Evolutionary conservation across 2,113 vertebrate genomes (phyloP).

Genomic region (Ellobius talpinus): DNA sequence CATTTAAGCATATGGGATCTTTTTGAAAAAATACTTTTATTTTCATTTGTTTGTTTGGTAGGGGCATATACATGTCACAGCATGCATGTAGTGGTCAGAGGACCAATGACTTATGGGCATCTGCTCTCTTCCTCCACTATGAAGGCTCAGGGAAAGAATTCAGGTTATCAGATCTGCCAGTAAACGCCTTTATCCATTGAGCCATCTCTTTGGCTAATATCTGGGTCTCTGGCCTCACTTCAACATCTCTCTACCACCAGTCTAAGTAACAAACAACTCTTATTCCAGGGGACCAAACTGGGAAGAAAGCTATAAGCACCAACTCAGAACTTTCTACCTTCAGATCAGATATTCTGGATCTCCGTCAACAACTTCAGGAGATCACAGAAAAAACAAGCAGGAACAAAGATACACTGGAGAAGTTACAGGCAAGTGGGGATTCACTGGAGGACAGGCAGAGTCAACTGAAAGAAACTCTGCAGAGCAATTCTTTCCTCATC

Average conservation of each 20-base stretch:
- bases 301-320: constrained; percentile 93
- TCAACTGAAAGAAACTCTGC: constrained; percentile 92
- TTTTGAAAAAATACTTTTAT: background rate
- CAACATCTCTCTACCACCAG: background rate
- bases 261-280: constrained; percentile 55
- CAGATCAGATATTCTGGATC: constrained; percentile 91
- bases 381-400: constrained; percentile 92
- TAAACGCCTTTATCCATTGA: background rate
- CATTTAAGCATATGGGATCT: background rate
- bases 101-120: background rate
- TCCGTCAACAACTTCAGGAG: constrained; percentile 93
- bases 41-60: background rate
- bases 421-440: constrained; percentile 91
- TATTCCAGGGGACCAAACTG: constrained; percentile 92
- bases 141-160: background rate
- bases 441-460: constrained; percentile 91
- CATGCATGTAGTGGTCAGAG: background rate
- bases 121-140: background rate
- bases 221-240: background rate
- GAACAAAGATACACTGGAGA: constrained; percentile 93
- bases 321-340: constrained; percentile 95
- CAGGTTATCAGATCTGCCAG: background rate
- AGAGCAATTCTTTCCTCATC: constrained; percentile 92
- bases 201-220: background rate
- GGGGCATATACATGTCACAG: background rate